Conservation (phyloP, 2,797 vertebrate genomes). For the Dallia pectoralis region DNA sequence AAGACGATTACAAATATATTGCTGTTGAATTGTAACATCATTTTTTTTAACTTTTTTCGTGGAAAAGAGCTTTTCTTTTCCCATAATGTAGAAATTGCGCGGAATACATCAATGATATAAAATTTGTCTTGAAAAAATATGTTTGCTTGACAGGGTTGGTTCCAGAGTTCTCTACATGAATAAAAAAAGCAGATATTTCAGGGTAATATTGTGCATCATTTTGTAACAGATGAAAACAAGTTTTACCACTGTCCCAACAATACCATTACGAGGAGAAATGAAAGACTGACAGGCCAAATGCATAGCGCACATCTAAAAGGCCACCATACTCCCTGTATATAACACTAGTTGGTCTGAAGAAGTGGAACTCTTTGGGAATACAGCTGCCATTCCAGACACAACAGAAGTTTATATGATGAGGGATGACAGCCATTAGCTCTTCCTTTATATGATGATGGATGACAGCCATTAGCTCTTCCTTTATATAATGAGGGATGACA, state of each 20-base stretch:
- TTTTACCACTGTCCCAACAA: conserved; percentile 66
- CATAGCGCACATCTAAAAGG: neutral
- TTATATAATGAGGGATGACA: conserved; percentile 42
- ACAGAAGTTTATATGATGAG: conserved; percentile 38
- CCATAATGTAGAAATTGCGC: conserved; percentile 74
- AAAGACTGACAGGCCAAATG: conserved; percentile 17
- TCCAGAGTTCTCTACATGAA: conserved; percentile 34
- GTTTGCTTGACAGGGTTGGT: conserved; percentile 52
- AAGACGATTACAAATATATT: conserved; percentile 84
- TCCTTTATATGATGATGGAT: conserved; percentile 40
- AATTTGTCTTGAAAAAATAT: conserved; percentile 63
- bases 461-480: too few relatives aligned
- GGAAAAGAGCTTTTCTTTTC: conserved; percentile 69
- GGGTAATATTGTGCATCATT: conserved; percentile 53
- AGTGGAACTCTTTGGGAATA: neutral
- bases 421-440: conserved; percentile 44
- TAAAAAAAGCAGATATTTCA: conserved; percentile 54
- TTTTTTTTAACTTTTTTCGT: conserved; percentile 59
- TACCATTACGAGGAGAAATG: conserved; percentile 66
- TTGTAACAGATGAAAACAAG: conserved; percentile 45
- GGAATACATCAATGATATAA: conserved; percentile 80
- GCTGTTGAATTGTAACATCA: conserved; percentile 78
- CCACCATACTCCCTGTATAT: neutral
- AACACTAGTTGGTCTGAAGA: neutral
- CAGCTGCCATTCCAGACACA: neutral